Conservation (phyloP, 2,113 vertebrate species). For the Callocephalon fimbriatum region DNA sequence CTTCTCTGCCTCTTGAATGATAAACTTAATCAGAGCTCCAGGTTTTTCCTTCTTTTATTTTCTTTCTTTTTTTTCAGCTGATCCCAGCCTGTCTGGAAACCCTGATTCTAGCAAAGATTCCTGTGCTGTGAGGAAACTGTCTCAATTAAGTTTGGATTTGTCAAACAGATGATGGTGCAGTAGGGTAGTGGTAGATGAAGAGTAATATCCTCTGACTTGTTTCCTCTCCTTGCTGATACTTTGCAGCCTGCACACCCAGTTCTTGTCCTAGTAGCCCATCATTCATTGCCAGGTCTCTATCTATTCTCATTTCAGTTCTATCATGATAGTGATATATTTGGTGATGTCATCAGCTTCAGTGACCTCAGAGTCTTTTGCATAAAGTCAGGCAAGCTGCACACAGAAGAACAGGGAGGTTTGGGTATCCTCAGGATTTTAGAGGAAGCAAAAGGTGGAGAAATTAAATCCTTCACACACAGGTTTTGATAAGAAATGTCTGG, state of each 20-base stretch:
- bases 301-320: neutral
- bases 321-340: neutral
- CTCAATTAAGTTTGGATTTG: neutral
- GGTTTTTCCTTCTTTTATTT: neutral
- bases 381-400: neutral
- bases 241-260: neutral
- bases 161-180: neutral
- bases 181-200: neutral
- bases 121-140: neutral
- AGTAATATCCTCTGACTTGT: neutral
- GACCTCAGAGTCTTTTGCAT: neutral
- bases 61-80: neutral
- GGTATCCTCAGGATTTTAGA: neutral
- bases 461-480: neutral
- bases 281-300: neutral
- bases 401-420: neutral
- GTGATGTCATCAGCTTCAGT: neutral
- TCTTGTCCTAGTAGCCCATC: neutral
- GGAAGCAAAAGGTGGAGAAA: neutral
- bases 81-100: neutral
- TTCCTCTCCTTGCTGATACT: neutral
- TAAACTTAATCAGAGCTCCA: neutral
- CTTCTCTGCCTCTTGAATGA: neutral
- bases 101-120: neutral
- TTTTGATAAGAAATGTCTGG: neutral